These are phyloP conservation scores for Steinernema khuongi DNA, from an alignment of 1,140 invertebrate genomes.

Conservation along the genomic window DNA sequence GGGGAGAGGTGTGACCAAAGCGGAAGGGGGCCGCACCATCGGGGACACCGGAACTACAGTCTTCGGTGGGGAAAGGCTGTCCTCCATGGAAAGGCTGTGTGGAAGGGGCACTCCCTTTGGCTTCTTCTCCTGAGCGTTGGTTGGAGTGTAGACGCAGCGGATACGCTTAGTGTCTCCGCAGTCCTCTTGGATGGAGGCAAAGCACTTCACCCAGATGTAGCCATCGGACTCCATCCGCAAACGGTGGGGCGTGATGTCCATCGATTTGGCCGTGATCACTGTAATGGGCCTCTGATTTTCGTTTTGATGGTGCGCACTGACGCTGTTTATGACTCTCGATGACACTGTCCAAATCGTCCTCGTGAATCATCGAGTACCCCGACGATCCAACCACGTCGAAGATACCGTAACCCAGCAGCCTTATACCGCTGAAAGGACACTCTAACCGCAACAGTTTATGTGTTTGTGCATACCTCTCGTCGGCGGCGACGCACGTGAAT, in stretches of 20 bases:
- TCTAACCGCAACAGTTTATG: background rate
- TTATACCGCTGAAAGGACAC: background rate
- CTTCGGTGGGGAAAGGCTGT: background rate
- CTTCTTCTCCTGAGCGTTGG: background rate
- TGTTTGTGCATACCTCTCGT: background rate
- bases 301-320: background rate
- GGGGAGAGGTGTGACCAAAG: background rate
- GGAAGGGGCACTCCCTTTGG: background rate
- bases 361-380: background rate
- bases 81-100: background rate
- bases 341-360: background rate
- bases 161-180: background rate
- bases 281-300: background rate
- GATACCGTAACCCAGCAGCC: background rate
- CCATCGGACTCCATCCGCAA: background rate
- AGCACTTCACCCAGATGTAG: conserved; percentile 1
- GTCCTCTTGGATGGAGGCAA: background rate
- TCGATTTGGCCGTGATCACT: background rate
- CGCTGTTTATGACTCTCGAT: background rate
- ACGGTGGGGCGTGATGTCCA: background rate
- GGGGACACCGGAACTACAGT: background rate
- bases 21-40: background rate
- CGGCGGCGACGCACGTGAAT: background rate
- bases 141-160: conserved; percentile 4
- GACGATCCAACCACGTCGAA: background rate